phyloP scores from a whole-genome alignment of 1,140 invertebrate species.

The Drosophila fuyamai region DNA sequence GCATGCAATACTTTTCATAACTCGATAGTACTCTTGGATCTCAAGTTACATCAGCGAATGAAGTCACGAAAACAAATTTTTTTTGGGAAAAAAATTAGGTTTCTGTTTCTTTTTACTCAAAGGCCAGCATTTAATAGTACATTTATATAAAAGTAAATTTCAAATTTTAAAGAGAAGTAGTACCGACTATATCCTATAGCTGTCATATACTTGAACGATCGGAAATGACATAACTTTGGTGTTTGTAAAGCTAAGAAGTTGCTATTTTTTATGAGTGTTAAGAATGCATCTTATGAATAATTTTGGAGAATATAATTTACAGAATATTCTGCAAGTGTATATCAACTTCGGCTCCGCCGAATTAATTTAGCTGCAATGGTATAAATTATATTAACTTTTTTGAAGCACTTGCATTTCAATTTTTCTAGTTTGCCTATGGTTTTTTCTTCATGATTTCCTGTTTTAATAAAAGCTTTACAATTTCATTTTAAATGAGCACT shows the following conservation, averaged over 20 bases:
- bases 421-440: neutral
- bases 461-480: slow-evolving; percentile 7
- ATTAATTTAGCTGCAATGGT: too few relatives aligned
- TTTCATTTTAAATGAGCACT: slow-evolving; percentile 21
- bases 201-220: too few relatives aligned
- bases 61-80: neutral
- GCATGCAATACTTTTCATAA: neutral
- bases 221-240: too few relatives aligned
- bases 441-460: neutral
- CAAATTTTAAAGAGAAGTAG: too few relatives aligned
- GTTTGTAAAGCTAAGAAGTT: too few relatives aligned
- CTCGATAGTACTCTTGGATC: neutral
- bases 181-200: too few relatives aligned
- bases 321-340: too few relatives aligned
- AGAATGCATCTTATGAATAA: too few relatives aligned
- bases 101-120: too few relatives aligned
- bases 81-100: neutral
- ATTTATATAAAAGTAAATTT: neutral
- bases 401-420: neutral
- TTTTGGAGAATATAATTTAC: too few relatives aligned
- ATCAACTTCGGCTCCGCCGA: too few relatives aligned
- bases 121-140: neutral
- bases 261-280: too few relatives aligned
- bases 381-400: neutral
- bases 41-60: neutral